Conservation (phyloP, 2,113 vertebrate species). For the Cinclus mexicanus region DNA sequence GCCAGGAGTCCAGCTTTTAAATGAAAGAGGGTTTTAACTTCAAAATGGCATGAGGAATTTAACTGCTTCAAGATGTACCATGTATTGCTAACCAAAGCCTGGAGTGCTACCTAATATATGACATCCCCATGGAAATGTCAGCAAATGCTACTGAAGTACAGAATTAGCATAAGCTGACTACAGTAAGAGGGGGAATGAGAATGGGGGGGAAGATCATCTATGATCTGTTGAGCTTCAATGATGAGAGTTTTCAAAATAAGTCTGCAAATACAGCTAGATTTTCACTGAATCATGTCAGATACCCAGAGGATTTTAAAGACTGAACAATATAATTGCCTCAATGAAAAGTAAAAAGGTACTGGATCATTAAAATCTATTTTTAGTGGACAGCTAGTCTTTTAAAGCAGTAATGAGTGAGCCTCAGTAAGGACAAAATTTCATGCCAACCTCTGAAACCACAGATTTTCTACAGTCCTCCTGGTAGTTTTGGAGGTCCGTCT, state of each 20-base stretch:
- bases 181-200: neutral
- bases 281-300: neutral
- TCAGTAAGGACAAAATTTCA: neutral
- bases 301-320: neutral
- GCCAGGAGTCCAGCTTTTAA: slow-evolving; percentile 9
- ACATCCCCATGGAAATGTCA: slow-evolving; percentile 64
- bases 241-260: slow-evolving; percentile 6
- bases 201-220: neutral
- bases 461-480: neutral
- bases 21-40: slow-evolving; percentile 13
- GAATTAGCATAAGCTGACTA: slow-evolving; percentile 49
- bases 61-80: slow-evolving; percentile 28
- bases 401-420: neutral
- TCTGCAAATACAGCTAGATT: neutral
- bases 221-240: slow-evolving; percentile 15
- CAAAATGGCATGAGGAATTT: neutral
- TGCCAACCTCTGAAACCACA: neutral
- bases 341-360: neutral
- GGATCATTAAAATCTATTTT: neutral
- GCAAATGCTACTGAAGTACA: slow-evolving; percentile 69
- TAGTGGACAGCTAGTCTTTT: neutral
- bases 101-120: slow-evolving; percentile 65
- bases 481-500: neutral
- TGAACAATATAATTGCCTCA: neutral
- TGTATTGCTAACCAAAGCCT: slow-evolving; percentile 25